These are phyloP conservation scores for Daubentonia madagascariensis DNA, from an alignment of 2,113 vertebrate genomes.

Conservation along the genomic window DNA sequence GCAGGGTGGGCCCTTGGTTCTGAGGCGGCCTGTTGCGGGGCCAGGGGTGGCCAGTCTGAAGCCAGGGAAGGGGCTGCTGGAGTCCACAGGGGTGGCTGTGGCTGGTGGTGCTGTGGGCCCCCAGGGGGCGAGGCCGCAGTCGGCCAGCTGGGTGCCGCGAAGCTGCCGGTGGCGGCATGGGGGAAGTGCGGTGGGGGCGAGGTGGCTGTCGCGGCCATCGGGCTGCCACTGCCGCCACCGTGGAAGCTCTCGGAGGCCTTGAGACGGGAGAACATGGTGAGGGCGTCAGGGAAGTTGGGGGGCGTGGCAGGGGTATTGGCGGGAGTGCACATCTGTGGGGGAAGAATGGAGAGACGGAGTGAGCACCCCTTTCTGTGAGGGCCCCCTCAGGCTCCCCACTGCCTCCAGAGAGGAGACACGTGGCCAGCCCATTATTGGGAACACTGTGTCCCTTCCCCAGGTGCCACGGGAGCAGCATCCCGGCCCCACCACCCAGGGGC, in stretches of 20 bases:
- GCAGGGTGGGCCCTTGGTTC: constrained; percentile 94
- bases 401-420: neutral
- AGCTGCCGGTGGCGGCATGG: constrained; percentile 80
- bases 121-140: constrained; percentile 87
- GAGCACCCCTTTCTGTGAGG: neutral
- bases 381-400: neutral
- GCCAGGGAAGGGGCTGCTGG: constrained; percentile 87
- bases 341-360: constrained; percentile 45
- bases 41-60: constrained; percentile 89
- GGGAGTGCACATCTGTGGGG: constrained; percentile 95
- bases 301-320: constrained; percentile 98
- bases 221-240: constrained; percentile 89
- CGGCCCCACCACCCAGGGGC: neutral
- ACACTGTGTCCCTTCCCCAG: neutral
- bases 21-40: constrained; percentile 86
- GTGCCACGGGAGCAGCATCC: neutral
- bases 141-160: constrained; percentile 87
- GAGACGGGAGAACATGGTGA: constrained; percentile 98
- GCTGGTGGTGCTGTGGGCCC: constrained; percentile 78
- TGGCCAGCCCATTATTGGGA: neutral
- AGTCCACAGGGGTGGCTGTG: constrained; percentile 92
- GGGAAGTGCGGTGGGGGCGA: constrained; percentile 90
- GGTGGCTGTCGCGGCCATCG: constrained; percentile 88
- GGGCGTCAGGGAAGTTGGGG: constrained; percentile 96
- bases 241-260: constrained; percentile 94